phyloP scores from a whole-genome alignment of 2,797 vertebrate genomes.

The Cryptoblepharus egeriae region DNA sequence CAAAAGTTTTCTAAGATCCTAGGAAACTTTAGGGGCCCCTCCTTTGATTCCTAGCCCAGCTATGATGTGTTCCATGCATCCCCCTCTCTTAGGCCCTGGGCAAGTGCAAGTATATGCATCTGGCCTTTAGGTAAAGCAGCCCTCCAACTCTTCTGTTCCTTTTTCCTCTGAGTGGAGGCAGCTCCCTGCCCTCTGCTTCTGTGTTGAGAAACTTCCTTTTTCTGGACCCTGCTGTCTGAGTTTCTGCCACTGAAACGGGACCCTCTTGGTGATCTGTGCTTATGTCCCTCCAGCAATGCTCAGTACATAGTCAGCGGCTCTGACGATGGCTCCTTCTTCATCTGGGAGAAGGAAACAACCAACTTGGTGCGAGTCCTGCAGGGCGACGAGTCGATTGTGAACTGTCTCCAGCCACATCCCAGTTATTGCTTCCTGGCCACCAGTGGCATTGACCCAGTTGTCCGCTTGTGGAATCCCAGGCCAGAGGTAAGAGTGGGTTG shows the following conservation, averaged over 20 bases:
- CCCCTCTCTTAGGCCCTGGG: too few relatives aligned
- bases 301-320: conserved; percentile 98
- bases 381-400: conserved; percentile 97
- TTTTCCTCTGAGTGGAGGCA: too few relatives aligned
- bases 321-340: conserved; percentile 98
- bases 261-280: conserved; percentile 35
- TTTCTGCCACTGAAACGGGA: too few relatives aligned
- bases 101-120: too few relatives aligned
- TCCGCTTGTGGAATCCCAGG: conserved; percentile 94
- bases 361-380: conserved; percentile 96
- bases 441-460: conserved; percentile 96
- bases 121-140: too few relatives aligned
- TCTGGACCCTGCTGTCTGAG: background rate
- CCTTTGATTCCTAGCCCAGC: too few relatives aligned
- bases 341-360: conserved; percentile 98
- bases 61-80: too few relatives aligned
- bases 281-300: conserved; percentile 84
- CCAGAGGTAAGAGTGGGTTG: conserved; percentile 85
- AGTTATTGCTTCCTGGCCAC: conserved; percentile 98
- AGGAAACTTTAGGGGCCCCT: too few relatives aligned
- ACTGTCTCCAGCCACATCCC: conserved; percentile 97
- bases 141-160: too few relatives aligned
- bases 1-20: too few relatives aligned
- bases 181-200: too few relatives aligned
- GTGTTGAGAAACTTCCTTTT: too few relatives aligned